phyloP scores from a whole-genome alignment of 2,888 invertebrate genomes.

The Drosophila longiperda region DNA sequence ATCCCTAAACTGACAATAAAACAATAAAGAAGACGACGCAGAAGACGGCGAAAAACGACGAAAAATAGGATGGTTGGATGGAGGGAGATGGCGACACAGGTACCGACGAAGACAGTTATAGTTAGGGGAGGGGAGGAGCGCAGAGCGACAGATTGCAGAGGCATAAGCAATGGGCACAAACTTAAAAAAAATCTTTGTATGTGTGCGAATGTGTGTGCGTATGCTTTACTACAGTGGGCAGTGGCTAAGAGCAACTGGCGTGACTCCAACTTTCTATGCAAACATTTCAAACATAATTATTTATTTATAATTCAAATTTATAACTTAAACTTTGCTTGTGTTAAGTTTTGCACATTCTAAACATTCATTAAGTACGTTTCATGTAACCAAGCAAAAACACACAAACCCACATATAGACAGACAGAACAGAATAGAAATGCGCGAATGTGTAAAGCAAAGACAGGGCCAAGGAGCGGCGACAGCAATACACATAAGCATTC shows the following conservation, averaged over 20 bases:
- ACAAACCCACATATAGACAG: background rate
- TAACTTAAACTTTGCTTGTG: background rate
- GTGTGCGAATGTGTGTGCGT: constrained; percentile 9
- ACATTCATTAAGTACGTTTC: constrained; percentile 5
- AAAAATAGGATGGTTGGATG: constrained; percentile 8
- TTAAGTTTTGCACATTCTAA: background rate
- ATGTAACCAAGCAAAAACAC: constrained; percentile 15
- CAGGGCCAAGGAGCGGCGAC: constrained; percentile 39
- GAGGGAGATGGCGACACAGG: constrained; percentile 17
- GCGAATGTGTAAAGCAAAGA: constrained; percentile 20
- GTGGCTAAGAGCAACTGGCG: constrained; percentile 9
- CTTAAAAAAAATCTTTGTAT: constrained; percentile 26
- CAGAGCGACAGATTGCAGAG: constrained; percentile 4
- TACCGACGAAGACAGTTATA: background rate
- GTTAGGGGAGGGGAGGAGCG: background rate
- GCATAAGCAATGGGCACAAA: constrained; percentile 13
- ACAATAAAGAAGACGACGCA: constrained; percentile 76
- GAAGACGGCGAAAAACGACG: constrained; percentile 38
- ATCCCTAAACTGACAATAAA: constrained; percentile 82
- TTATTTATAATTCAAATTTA: background rate
- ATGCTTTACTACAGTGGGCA: constrained; percentile 35
- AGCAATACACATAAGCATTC: background rate
- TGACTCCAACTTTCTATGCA: background rate
- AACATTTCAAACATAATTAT: background rate
- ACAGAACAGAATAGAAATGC: constrained; percentile 18